Percentiles rank a stretch among this genome's conserved stretches.
phyloP scores from a whole-genome alignment of 2,113 vertebrate species.

The Papio anubis region DNA sequence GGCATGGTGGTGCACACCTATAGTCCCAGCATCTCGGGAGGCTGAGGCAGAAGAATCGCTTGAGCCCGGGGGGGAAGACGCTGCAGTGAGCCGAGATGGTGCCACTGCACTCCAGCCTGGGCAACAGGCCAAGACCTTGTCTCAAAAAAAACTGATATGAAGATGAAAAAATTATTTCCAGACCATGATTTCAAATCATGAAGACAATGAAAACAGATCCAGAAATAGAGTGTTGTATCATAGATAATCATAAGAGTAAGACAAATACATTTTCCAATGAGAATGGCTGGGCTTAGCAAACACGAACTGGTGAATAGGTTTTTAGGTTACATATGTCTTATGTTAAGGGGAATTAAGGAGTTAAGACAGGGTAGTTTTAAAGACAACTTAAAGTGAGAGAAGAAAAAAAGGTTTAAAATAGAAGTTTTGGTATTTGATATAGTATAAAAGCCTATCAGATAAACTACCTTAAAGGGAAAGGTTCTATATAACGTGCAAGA shows the following conservation, averaged over 20 bases:
- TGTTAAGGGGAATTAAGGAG: background rate
- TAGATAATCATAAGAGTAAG: background rate
- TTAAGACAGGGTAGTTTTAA: background rate
- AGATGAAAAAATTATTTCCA: background rate
- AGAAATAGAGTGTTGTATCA: background rate
- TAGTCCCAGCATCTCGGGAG: too few species aligned
- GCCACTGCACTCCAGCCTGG: too few species aligned
- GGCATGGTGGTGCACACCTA: too few species aligned
- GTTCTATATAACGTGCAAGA: background rate
- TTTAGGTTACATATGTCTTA: background rate
- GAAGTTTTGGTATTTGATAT: background rate
- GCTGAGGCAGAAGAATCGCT: too few species aligned
- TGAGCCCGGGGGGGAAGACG: too few species aligned
- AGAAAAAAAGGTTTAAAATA: background rate
- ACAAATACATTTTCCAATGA: background rate
- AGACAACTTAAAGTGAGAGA: background rate
- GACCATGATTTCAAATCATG: background rate
- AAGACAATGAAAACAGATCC: background rate
- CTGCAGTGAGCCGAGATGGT: too few species aligned
- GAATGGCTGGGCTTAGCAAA: background rate
- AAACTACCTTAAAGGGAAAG: constrained; percentile 32
- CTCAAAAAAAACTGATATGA: background rate
- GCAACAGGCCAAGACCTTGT: too few species aligned
- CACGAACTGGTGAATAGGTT: background rate
- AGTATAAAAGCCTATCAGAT: background rate